Percentiles rank a stretch among this genome's conserved stretches.
phyloP scores from a whole-genome alignment of 53 echinoderm and acorn worm genomes.

The Pentamera pediparva region DNA sequence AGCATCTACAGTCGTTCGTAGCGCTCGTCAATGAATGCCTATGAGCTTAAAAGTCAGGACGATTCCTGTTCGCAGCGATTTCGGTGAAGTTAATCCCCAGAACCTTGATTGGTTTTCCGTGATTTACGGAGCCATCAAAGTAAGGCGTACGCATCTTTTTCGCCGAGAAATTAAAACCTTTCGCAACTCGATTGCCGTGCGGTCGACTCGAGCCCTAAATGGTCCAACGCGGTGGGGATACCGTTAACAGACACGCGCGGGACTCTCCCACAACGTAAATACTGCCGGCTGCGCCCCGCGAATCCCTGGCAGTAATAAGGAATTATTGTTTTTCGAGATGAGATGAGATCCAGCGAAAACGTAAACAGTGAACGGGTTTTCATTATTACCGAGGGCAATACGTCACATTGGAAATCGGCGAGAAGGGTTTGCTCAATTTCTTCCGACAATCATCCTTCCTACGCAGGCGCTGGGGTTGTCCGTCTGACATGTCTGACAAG shows the following conservation, averaged over 20 bases:
- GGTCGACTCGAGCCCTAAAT: constrained; percentile 1
- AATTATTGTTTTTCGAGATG: constrained; percentile 33
- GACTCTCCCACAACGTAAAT: constrained; percentile 23
- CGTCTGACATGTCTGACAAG: too few relatives aligned
- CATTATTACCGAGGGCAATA: constrained; percentile 34
- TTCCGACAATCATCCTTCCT: too few relatives aligned
- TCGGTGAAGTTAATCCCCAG: constrained; percentile 18
- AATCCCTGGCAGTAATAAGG: constrained; percentile 28
- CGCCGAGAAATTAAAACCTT: constrained; percentile 35
- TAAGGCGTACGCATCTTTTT: constrained; percentile 24
- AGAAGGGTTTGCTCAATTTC: constrained; percentile 6
- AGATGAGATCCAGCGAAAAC: constrained; percentile 26
- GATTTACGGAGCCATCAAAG: constrained; percentile 33
- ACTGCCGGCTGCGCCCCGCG: constrained; percentile 12
- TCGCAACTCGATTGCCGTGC: neutral
- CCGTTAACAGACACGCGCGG: constrained; percentile 10
- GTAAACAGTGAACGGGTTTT: constrained; percentile 24
- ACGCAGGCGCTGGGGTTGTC: too few relatives aligned
- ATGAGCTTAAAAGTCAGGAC: too few relatives aligned
- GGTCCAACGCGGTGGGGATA: constrained; percentile 9
- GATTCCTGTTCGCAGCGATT: constrained; percentile 13
- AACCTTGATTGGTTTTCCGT: constrained; percentile 33
- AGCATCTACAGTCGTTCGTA: neutral
- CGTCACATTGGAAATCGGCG: constrained; percentile 29
- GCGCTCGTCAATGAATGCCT: too few relatives aligned